These are phyloP conservation scores for Neostethus bicornis DNA, from an alignment of 2,797 vertebrate species.

Conservation along the genomic window DNA sequence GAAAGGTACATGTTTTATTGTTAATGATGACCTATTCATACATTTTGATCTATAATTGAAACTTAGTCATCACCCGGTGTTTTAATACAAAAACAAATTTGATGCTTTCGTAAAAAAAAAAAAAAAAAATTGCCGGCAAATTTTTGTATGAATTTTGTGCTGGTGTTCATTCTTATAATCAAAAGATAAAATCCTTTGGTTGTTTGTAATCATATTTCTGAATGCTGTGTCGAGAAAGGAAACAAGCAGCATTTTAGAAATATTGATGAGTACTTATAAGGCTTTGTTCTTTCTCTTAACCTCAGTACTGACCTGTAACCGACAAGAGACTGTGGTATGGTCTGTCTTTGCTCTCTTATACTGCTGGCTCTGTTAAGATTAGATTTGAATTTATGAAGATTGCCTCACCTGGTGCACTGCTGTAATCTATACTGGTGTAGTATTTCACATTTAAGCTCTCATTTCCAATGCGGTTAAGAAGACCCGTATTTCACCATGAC, in stretches of 20 bases:
- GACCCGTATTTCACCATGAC: constrained; percentile 96
- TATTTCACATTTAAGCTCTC: constrained; percentile 91
- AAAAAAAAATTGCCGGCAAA: too few species aligned
- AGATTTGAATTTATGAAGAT: constrained; percentile 99
- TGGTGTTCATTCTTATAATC: too few species aligned
- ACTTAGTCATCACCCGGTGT: too few species aligned
- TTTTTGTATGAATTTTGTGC: too few species aligned
- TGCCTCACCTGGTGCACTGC: constrained; percentile 88
- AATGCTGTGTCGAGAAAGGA: background rate
- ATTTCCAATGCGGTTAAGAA: constrained; percentile 90
- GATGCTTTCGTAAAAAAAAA: too few species aligned
- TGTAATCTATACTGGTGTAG: constrained; percentile 86
- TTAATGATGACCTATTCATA: too few species aligned
- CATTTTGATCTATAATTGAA: too few species aligned
- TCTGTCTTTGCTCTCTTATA: constrained; percentile 80
- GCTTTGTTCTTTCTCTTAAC: constrained; percentile 3
- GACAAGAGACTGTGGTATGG: constrained; percentile 47
- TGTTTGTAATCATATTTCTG: background rate
- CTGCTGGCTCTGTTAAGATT: constrained; percentile 90
- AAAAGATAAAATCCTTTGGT: too few species aligned
- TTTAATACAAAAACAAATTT: too few species aligned
- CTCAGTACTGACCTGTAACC: constrained; percentile 8
- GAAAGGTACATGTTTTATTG: too few species aligned
- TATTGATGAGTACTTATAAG: background rate
- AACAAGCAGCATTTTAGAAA: background rate